Evolutionary conservation across 2,113 vertebrate species (phyloP).

Genomic region (Bucco capensis): DNA sequence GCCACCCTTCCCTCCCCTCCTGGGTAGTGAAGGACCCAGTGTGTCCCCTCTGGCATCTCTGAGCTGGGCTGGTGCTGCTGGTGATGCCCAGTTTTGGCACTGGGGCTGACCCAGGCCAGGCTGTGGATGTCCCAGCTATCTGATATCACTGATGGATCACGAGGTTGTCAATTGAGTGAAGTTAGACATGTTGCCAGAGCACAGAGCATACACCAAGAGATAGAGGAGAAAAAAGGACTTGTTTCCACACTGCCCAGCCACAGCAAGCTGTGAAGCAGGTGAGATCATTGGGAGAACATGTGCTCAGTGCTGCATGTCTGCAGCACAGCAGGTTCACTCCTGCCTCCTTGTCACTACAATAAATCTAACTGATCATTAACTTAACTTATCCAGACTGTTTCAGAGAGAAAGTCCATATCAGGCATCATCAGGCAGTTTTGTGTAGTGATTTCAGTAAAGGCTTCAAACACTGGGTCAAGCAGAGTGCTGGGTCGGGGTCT

Average conservation of each 20-base stretch:
- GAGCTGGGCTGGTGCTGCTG: neutral
- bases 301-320: neutral
- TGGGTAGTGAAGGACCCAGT: neutral
- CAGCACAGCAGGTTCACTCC: neutral
- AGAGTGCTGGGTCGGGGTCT: no score
- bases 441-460: no score
- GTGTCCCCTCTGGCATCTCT: neutral
- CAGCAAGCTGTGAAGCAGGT: neutral
- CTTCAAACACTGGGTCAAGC: no score
- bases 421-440: no score
- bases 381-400: no score
- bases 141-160: accelerated
- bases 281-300: neutral
- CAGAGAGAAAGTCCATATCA: no score
- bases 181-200: neutral
- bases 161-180: neutral
- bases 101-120: neutral
- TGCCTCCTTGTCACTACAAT: no score
- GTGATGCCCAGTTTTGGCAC: no score
- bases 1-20: neutral
- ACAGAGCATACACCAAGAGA: neutral
- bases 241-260: neutral
- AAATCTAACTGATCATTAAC: no score
- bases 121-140: neutral
- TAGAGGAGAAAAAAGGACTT: neutral